Percentiles rank a stretch among this genome's conserved stretches.
These are phyloP conservation scores for Caloenas nicobarica DNA, from an alignment of 2,113 vertebrate genomes.

Conservation along the genomic window DNA sequence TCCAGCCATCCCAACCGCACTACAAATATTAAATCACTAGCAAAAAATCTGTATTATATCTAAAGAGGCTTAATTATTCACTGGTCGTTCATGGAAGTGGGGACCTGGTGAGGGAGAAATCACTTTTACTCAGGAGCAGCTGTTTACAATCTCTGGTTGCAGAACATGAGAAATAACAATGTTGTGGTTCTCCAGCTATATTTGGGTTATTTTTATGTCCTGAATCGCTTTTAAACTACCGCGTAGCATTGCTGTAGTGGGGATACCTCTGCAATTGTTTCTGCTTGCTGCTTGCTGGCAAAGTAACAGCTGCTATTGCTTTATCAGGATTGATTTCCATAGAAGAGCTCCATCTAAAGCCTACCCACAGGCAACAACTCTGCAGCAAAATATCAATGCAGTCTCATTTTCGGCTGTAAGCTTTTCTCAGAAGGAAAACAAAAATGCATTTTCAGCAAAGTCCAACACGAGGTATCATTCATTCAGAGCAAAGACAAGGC, in stretches of 20 bases:
- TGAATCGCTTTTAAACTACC: slow-evolving; percentile 22
- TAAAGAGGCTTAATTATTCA: background rate
- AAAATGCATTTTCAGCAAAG: slow-evolving; percentile 5
- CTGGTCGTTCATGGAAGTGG: background rate
- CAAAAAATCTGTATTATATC: background rate
- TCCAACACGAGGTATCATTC: background rate
- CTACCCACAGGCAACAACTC: slow-evolving; percentile 58
- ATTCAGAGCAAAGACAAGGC: background rate
- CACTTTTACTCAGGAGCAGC: background rate
- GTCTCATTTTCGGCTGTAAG: background rate
- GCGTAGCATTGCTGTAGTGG: background rate
- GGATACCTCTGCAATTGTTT: background rate
- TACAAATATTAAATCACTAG: background rate
- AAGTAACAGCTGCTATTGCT: slow-evolving; percentile 49
- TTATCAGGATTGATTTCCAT: slow-evolving; percentile 47
- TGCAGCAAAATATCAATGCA: slow-evolving; percentile 34
- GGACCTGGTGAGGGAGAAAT: background rate
- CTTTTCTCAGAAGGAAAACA: background rate
- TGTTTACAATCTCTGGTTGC: background rate
- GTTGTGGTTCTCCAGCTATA: background rate
- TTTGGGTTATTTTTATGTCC: background rate
- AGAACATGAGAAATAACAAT: background rate
- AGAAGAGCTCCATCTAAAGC: slow-evolving; percentile 61
- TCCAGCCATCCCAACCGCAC: background rate
- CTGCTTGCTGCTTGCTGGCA: slow-evolving; percentile 23